phyloP scores from a whole-genome alignment of 1,140 invertebrate species.

The Drosophila aff. region DNA sequence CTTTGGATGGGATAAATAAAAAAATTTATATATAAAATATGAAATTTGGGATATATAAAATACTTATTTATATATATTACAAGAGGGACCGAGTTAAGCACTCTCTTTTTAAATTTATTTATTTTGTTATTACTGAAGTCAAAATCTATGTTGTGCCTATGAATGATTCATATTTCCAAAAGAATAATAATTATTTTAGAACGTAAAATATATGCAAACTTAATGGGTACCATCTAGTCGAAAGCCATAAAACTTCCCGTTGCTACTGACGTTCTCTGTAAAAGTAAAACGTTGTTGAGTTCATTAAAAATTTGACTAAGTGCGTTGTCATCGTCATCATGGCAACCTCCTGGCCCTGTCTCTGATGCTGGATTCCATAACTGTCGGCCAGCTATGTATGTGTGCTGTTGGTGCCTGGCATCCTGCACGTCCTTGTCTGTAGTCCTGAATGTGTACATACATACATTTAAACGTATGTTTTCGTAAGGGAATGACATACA shows the following conservation, averaged over 20 bases:
- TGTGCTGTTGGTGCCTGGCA: conserved; percentile 20
- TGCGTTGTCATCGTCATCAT: conserved; percentile 74
- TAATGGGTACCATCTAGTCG: conserved; percentile 8
- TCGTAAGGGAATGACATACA: conserved; percentile 8
- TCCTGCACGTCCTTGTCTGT: conserved; percentile 53
- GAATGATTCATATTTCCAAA: not conserved
- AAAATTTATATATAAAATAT: too few species aligned
- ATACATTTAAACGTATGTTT: conserved; percentile 5
- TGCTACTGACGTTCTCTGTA: conserved; percentile 39
- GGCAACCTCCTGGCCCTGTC: conserved; percentile 44
- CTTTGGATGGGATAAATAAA: not conserved
- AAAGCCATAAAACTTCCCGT: not conserved
- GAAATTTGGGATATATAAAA: too few species aligned
- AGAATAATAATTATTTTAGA: not conserved
- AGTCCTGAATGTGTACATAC: conserved; percentile 16
- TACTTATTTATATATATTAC: too few species aligned
- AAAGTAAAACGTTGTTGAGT: conserved; percentile 81
- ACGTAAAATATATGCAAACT: not conserved
- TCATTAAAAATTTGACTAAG: conserved; percentile 81
- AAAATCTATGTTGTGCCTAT: too few species aligned
- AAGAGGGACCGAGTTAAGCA: not conserved
- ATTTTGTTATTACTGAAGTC: too few species aligned
- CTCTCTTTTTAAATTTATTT: not conserved
- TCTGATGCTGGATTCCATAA: conserved; percentile 36
- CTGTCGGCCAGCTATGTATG: conserved; percentile 18